Conservation (phyloP, 2,888 invertebrate genomes). For the Linnaemya vulpina region DNA sequence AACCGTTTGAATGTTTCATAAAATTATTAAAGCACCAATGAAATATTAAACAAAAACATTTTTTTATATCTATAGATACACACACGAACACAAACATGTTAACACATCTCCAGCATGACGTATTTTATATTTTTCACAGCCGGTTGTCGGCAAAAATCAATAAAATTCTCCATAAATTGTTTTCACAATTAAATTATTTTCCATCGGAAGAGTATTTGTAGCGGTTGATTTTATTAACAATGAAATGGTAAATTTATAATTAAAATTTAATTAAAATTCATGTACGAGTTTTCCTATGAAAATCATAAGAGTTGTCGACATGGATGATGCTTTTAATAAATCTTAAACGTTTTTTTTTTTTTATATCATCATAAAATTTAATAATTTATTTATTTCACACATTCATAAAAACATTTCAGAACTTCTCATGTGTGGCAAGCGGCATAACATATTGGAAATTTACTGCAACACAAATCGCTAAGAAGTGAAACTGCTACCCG, state of each 20-base stretch:
- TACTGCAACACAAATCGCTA: not conserved
- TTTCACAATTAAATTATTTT: constrained; percentile 32
- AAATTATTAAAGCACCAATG: not conserved
- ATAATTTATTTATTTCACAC: not conserved
- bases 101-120: not conserved
- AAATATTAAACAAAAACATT: not conserved
- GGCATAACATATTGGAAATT: not conserved
- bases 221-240: constrained; percentile 23
- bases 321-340: not conserved
- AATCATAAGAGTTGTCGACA: not conserved
- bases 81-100: not conserved
- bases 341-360: not conserved
- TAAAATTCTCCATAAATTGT: constrained; percentile 18
- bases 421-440: not conserved
- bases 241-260: not conserved
- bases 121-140: constrained; percentile 7
- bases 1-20: not conserved
- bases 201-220: constrained; percentile 8
- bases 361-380: not conserved
- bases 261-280: constrained; percentile 5
- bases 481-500: not conserved
- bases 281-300: not conserved
- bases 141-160: constrained; percentile 24
- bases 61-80: not conserved
- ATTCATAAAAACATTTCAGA: not conserved